These are phyloP conservation scores for Leptestheria dahalacensis DNA, from an alignment of 1,140 invertebrate species.

Conservation along the genomic window DNA sequence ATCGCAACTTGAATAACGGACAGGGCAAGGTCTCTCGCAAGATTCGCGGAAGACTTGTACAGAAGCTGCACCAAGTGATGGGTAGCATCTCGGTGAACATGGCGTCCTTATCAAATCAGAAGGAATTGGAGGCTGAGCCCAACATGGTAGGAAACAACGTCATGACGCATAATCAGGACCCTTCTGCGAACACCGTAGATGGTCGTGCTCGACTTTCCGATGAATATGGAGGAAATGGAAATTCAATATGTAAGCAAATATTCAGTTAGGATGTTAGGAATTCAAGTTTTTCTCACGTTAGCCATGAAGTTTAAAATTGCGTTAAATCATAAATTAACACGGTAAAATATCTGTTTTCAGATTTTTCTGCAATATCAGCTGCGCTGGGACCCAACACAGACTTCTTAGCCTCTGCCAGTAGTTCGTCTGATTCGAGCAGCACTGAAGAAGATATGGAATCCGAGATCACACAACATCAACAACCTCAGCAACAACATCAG, in stretches of 20 bases:
- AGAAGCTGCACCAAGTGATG: slow-evolving; percentile 14
- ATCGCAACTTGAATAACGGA: slow-evolving; percentile 10
- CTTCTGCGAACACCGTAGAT: neutral
- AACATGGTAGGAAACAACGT: neutral
- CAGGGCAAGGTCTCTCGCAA: slow-evolving; percentile 9
- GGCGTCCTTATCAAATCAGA: neutral
- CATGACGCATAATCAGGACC: neutral
- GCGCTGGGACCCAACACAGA: neutral
- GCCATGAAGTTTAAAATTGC: too few relatives aligned
- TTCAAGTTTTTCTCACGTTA: too few relatives aligned
- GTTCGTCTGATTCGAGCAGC: slow-evolving; percentile 6
- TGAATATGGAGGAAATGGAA: neutral
- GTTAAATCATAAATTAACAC: too few relatives aligned
- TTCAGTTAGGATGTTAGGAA: too few relatives aligned
- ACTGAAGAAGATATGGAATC: neutral
- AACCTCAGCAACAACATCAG: neutral
- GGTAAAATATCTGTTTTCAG: neutral
- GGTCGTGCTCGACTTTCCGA: neutral
- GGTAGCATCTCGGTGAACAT: neutral
- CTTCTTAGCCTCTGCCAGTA: neutral
- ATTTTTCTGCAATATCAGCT: neutral
- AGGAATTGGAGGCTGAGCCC: neutral
- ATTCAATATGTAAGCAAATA: neutral
- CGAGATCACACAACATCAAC: neutral
- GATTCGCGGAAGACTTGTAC: neutral